phyloP scores from a whole-genome alignment of 2,888 invertebrate genomes.

The Pardosa pseudoannulata region DNA sequence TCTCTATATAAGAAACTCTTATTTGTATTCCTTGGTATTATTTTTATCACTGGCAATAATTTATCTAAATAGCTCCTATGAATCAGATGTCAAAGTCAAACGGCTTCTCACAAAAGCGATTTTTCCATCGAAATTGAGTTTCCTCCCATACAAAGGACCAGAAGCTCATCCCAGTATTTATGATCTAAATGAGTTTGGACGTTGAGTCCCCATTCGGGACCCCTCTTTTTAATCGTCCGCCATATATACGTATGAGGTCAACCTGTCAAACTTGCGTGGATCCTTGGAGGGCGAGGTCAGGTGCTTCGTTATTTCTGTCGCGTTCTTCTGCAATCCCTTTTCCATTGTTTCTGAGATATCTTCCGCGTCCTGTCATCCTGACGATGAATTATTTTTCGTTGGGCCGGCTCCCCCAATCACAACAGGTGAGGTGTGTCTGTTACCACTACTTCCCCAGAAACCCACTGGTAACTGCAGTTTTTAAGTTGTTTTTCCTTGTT shows the following conservation, averaged over 20 bases:
- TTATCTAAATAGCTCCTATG: too few species aligned
- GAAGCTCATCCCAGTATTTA: background rate
- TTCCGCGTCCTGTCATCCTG: background rate
- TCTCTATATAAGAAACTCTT: too few species aligned
- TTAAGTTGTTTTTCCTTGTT: too few species aligned
- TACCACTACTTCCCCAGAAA: conserved; percentile 6
- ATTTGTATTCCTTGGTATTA: too few species aligned
- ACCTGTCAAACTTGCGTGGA: background rate
- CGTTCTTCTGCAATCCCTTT: background rate
- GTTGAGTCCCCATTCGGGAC: background rate
- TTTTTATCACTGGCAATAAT: too few species aligned
- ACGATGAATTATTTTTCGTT: background rate
- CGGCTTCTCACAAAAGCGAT: too few species aligned
- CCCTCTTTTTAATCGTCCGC: background rate
- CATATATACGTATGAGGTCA: background rate
- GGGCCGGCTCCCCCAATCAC: background rate
- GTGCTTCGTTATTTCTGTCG: background rate
- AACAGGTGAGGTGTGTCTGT: background rate
- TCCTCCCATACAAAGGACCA: background rate
- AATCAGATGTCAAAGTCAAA: too few species aligned
- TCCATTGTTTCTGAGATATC: background rate
- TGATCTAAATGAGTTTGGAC: background rate
- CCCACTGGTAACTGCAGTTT: background rate
- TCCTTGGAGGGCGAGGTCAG: background rate
- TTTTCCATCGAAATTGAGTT: background rate